Conservation (phyloP, 2,888 invertebrate genomes). For the Drosophila algonquin region DNA sequence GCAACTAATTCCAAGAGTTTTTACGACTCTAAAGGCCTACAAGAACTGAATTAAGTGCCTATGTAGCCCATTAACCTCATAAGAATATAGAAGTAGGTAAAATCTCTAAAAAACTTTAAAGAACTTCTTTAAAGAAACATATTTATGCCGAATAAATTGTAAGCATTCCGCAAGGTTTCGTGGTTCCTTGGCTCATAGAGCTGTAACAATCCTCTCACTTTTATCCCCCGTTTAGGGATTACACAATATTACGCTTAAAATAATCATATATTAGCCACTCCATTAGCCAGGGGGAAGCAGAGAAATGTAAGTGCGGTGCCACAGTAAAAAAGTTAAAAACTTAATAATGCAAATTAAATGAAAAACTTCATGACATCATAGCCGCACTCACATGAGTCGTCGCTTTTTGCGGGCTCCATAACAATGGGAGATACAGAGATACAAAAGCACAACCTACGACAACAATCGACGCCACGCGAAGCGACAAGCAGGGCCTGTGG, state of each 20-base stretch:
- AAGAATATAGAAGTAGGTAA: no score
- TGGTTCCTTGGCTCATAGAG: neutral
- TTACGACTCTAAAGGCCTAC: no score
- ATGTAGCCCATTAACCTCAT: no score
- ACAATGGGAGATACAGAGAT: conserved; percentile 34
- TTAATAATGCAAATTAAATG: conserved; percentile 69
- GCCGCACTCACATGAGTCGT: neutral
- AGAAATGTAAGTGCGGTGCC: neutral
- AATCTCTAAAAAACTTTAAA: neutral
- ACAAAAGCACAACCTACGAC: conserved; percentile 62
- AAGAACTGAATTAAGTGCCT: no score
- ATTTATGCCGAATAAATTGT: neutral
- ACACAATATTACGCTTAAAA: conserved; percentile 18
- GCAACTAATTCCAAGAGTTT: no score
- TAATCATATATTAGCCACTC: conserved; percentile 12
- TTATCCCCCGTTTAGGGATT: conserved; percentile 6
- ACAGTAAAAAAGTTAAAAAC: conserved; percentile 32
- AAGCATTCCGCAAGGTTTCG: neutral
- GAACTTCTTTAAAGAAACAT: neutral
- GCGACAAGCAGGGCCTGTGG: neutral
- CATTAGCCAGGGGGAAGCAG: neutral
- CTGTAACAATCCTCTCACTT: conserved; percentile 20
- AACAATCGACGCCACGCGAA: conserved; percentile 45
- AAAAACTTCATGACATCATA: conserved; percentile 67
- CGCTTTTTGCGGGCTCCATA: conserved; percentile 6